Base-by-base conservation (phyloP, 2,113 vertebrate species). In the Zosterops japonicus region DNA sequence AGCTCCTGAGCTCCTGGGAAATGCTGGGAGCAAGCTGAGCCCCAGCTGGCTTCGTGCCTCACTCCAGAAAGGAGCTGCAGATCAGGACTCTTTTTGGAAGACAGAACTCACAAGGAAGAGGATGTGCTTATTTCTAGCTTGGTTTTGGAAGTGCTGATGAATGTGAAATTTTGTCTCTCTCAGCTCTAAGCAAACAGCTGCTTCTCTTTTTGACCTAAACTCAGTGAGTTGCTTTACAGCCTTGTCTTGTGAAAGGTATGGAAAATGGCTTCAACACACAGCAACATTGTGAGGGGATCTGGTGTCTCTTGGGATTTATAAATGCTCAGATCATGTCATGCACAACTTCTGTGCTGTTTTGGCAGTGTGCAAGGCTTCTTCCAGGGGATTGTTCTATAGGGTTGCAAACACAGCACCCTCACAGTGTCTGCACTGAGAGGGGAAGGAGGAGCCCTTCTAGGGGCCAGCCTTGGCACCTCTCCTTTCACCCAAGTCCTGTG, bases 211-310 rank as follows among this genome's bases (percentile, higher is more conserved):
- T 72, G 41, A 23, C 8, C 12, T 36, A 8, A 60, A 31, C 8
- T 42, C 31, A 23, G 7, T 1, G 8, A 78, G 36, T 18, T 77
- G 36, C 36, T 39, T 10, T 15, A 44, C 25, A 81, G 27, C 64
- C 29, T 64, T 15, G 25, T 36, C 35, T n/a, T 22, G 29, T 50
- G 69, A 42, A 69, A 65, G 36, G 18, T 60, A 1, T 18, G 41
- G 68, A 25, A 92, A 76, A 47, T 1, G 7, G 33, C 29, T 56
- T 69, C 24, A 33, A 1, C 13, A 5, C 18, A 11, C 35, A n/a
- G 42, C 55, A 6, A 22, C 7, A 10, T 0, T 1, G 2, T 14
- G 59, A 28, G 27, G 59, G 57, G 3, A 15, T 31, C 27, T 69
- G 41, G 28, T 42, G 41, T 42, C 56, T 79, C 33, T 67, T 72